Base-by-base conservation (phyloP, 2,113 vertebrate genomes). In the Melanerpes formicivorus region DNA sequence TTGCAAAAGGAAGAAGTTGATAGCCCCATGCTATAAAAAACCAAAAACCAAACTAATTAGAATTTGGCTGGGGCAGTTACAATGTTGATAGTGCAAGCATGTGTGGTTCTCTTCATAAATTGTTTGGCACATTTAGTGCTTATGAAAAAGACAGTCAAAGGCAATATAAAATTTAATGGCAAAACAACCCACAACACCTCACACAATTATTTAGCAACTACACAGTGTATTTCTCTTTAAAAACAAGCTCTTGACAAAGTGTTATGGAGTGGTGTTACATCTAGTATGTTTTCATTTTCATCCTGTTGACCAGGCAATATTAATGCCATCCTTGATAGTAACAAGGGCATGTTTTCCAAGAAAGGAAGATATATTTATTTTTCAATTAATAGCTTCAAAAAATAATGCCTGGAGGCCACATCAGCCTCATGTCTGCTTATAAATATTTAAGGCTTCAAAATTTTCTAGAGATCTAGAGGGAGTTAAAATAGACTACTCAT, bases 21-120 rank as follows among this genome's bases (percentile, higher is more conserved):
- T 69, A 87, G 62, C 63, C 58, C 91, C 37, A 15, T 90, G 77
- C 42, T 88, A 77, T 91, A 94, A 93, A 92, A 78, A 52, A 44
- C 46, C 56, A 55, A 2, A 37, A 37, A 4, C 37, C 4, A 0
- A 67, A 73, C 90, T 92, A 55, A 90, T 55, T 63, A 81, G 37
- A 93, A 88, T 80, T 69, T 79, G 32, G 7, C 32, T 67, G 11
- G 9, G 14, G 9, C 4, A 82, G 8, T 71, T 77, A 34, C 5
- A 58, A 12, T 34, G 25, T 26, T 66, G 29, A 59, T 17, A 50
- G 29, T 0, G 0, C 0, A 0, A 32, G 14, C 22, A 19, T 19
- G 14, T 10, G 37, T 25, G 7, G 4, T 32, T 70, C 37, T 90
- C 21, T 91, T 94, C 48, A 14, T 63, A 72, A 86, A 70, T 22